Conservation (phyloP, 2,888 invertebrate genomes). For the Hydrotaea cyrtoneurina region DNA sequence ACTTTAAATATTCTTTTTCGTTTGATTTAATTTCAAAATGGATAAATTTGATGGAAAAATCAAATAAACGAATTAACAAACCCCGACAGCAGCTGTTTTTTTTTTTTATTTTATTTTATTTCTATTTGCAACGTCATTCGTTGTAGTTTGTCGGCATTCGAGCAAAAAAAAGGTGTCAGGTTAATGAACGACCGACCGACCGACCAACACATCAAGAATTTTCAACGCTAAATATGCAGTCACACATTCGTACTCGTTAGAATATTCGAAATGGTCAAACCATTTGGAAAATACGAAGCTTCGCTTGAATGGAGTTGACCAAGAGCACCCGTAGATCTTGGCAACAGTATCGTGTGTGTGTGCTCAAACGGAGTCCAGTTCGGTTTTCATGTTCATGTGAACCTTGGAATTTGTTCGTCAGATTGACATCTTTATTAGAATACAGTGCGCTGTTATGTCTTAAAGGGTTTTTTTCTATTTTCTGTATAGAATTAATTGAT, state of each 20-base stretch:
- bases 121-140: too few species aligned
- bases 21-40: too few species aligned
- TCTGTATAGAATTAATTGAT: too few species aligned
- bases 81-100: neutral
- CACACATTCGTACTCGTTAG: neutral
- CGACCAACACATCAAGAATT: conserved; percentile 22
- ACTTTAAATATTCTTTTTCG: neutral
- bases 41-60: conserved; percentile 4
- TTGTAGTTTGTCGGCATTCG: neutral
- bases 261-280: neutral
- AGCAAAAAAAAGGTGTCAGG: conserved; percentile 26
- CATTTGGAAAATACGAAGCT: neutral
- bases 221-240: neutral
- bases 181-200: conserved; percentile 17
- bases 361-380: neutral
- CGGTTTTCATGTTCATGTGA: neutral
- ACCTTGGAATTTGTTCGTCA: conserved; percentile 4
- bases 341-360: neutral
- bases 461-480: too few species aligned
- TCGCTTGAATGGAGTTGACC: conserved; percentile 11
- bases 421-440: neutral
- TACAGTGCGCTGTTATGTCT: neutral
- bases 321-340: neutral
- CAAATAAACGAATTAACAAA: conserved; percentile 10
- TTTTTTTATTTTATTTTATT: neutral